Evolutionary conservation across 2,888 invertebrate species (phyloP), one percentile per base, ranked within the genome.

Genomic region (Lasioglossum malachurum): DNA sequence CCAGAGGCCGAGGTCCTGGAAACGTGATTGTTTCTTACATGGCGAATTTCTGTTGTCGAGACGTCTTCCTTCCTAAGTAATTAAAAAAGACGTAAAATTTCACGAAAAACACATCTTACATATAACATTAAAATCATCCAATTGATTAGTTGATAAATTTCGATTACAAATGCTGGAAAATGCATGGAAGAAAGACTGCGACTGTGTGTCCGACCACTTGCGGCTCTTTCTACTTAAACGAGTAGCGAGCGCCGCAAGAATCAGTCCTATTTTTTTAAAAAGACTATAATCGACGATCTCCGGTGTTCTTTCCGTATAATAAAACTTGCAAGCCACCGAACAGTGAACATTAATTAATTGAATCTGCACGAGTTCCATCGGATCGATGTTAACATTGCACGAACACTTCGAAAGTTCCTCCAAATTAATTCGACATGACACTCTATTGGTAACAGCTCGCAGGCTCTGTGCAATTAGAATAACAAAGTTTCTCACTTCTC

Each of bases 21-120:
- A 91, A 91, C 91, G 91, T 91, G 91, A 89, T 71, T 91, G 91
- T 91, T 91, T 87, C 83, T 88, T 84, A 82, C 84, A 89, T 80
- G 91, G 87, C 91, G 90, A 90, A 72, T 53, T 44, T 64, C 71
- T 64, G 64, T 35, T 60, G 27, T 75, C 77, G 44, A 64, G 77
- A 46, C 74, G 77, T 75, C 53, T 71, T 86, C 77, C 72, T 44
- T 75, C 78, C 27, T 57, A 49, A 60, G 31, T 64, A 2, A 49
- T 12, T 8, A 12, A 10, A 35, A 67, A 38, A 69, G 2, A 14
- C 4, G 16, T 27, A 0, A 7, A 31, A 64, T 53, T 53, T 53
- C 1, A 31, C 31, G 2, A 7, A 16, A 31, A 31, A 7, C 7
- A 7, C 7, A 60, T 27, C 27, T 27, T 14, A 7, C 31, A 31